Evolutionary conservation across 2,113 vertebrate species (phyloP).

Genomic region (Climacteris rufus): DNA sequence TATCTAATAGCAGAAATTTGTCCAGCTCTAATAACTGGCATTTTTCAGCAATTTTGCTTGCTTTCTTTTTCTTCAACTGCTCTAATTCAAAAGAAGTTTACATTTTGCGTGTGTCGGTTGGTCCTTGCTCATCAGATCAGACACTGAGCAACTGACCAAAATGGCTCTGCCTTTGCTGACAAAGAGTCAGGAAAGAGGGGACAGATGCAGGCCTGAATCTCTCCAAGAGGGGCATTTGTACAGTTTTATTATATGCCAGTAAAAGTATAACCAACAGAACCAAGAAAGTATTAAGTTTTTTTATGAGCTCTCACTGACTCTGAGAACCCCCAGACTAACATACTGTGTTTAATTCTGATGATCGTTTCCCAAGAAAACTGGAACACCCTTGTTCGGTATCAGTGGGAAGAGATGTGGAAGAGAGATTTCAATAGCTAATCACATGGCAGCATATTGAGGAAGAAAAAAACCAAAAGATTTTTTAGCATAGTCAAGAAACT

Average conservation of each 20-base stretch:
- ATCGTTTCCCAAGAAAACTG: not conserved
- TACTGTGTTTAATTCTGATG: not conserved
- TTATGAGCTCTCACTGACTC: not conserved
- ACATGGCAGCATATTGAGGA: not conserved
- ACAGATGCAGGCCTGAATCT: not conserved
- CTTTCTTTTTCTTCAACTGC: not conserved
- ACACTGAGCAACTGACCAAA: not conserved
- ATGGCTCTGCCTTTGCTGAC: not conserved
- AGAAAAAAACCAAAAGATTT: not conserved
- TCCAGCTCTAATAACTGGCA: conserved; percentile 51
- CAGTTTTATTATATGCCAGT: not conserved
- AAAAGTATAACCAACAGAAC: not conserved
- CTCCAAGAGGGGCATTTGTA: not conserved
- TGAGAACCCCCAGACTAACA: not conserved
- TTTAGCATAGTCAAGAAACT: not conserved
- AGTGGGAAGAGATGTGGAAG: not conserved
- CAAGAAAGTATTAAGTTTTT: not conserved
- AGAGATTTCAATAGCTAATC: not conserved
- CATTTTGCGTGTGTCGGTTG: not conserved
- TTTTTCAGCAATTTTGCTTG: conserved; percentile 11
- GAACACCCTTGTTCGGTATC: not conserved
- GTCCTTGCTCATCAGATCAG: not conserved
- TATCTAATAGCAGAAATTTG: conserved; percentile 66
- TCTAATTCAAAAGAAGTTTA: not conserved
- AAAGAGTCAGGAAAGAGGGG: not conserved